Percentiles rank a stretch among this genome's conserved stretches.
These are phyloP conservation scores for Zapornia atra DNA, from an alignment of 2,113 vertebrate genomes.

Conservation along the genomic window DNA sequence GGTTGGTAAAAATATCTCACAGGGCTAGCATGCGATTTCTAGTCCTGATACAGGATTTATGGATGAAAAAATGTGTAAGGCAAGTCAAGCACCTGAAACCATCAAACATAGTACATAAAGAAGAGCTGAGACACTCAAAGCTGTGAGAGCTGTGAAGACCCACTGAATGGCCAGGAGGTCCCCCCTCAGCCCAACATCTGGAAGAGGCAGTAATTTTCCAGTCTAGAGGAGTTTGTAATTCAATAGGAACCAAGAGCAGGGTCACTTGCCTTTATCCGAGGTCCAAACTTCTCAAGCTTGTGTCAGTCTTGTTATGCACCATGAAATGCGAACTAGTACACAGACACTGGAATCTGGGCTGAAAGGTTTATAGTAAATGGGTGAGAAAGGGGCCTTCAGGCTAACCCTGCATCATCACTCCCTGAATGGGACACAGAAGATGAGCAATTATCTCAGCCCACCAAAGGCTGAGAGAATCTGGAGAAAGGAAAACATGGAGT, in stretches of 20 bases:
- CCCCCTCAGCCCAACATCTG: background rate
- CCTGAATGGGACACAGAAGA: background rate
- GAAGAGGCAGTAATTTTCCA: background rate
- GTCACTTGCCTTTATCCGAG: background rate
- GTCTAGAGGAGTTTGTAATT: background rate
- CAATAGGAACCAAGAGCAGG: background rate
- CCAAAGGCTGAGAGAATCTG: background rate
- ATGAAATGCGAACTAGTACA: rapidly evolving
- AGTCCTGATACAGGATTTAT: background rate
- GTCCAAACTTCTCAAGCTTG: background rate
- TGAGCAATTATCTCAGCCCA: background rate
- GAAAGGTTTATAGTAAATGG: background rate
- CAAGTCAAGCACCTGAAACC: background rate
- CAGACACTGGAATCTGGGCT: background rate
- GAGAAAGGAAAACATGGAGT: background rate
- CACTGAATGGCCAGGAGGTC: background rate
- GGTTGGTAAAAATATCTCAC: background rate
- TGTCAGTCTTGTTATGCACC: background rate
- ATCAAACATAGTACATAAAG: background rate
- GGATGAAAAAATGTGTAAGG: background rate
- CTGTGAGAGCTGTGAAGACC: background rate
- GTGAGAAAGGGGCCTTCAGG: background rate
- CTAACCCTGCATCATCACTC: background rate
- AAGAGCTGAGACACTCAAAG: background rate
- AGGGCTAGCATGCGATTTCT: background rate